phyloP scores from a whole-genome alignment of 92 coral and sea anemone species.

The Meandrina meandrites region DNA sequence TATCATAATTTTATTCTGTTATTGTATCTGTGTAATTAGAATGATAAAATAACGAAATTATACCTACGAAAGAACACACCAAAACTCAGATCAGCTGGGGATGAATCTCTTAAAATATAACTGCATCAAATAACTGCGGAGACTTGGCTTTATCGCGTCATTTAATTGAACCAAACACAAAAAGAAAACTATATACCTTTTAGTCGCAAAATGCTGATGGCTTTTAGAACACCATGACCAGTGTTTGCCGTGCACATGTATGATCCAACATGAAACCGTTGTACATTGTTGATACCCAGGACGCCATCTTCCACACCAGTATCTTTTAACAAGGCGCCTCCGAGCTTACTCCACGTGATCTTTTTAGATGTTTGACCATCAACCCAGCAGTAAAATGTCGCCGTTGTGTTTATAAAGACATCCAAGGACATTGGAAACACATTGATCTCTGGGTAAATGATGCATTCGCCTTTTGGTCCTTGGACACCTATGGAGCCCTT shows the following conservation, averaged over 20 bases:
- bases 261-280: constrained; percentile 11
- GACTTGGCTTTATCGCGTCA: background rate
- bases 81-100: too few relatives aligned
- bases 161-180: too few relatives aligned
- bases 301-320: background rate
- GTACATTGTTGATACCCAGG: constrained; percentile 1
- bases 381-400: constrained; percentile 25
- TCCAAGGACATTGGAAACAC: constrained; percentile 9
- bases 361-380: background rate
- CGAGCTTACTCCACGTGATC: constrained; percentile 16
- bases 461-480: constrained; percentile 30
- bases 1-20: too few relatives aligned
- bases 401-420: background rate
- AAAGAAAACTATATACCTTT: too few relatives aligned
- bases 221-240: background rate
- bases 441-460: background rate
- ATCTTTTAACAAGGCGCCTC: background rate
- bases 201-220: background rate
- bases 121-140: too few relatives aligned
- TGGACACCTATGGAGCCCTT: background rate
- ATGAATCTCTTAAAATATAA: too few relatives aligned
- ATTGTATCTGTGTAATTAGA: too few relatives aligned
- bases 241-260: background rate
- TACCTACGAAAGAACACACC: too few relatives aligned
- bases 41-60: too few relatives aligned